A percentile compares a stretch with the other conserved stretches of the same genome.
Evolutionary conservation across 2,797 vertebrate species (phyloP).

Genomic region (Darevskia nairensis): DNA sequence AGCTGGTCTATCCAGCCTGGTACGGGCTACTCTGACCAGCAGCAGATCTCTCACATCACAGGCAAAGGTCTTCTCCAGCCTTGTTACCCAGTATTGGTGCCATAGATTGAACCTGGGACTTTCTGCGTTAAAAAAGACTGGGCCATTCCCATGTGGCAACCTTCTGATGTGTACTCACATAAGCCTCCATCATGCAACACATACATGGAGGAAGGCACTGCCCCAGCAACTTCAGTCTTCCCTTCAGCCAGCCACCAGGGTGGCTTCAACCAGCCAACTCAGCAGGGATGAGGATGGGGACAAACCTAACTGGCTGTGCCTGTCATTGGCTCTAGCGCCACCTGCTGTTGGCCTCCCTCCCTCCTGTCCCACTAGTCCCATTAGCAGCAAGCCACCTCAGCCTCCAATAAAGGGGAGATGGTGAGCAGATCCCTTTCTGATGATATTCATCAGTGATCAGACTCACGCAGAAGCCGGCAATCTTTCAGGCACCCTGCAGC

Average conservation of each 20-base stretch:
- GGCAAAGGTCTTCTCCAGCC: neutral
- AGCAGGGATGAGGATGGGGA: too few relatives aligned
- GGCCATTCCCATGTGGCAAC: neutral
- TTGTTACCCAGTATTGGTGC: neutral
- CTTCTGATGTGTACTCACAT: neutral
- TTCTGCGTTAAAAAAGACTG: neutral
- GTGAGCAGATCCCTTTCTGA: neutral
- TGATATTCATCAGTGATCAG: neutral
- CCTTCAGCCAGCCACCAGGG: too few relatives aligned
- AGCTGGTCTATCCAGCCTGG: too few relatives aligned
- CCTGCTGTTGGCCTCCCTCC: too few relatives aligned
- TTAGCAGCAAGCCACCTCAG: too few relatives aligned
- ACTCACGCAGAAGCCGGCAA: neutral
- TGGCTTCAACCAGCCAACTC: too few relatives aligned
- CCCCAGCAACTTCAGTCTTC: too few relatives aligned
- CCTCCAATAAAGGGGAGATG: neutral
- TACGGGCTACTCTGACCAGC: neutral
- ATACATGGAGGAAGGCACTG: too few relatives aligned
- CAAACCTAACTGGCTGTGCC: too few relatives aligned
- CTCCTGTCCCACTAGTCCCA: too few relatives aligned
- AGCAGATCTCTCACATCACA: neutral
- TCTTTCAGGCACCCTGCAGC: neutral
- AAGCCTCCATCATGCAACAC: too few relatives aligned
- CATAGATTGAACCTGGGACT: neutral
- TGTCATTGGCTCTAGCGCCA: too few relatives aligned